These are phyloP conservation scores for Corythornis madagascariensis DNA, from an alignment of 2,113 vertebrate species.

Conservation along the genomic window DNA sequence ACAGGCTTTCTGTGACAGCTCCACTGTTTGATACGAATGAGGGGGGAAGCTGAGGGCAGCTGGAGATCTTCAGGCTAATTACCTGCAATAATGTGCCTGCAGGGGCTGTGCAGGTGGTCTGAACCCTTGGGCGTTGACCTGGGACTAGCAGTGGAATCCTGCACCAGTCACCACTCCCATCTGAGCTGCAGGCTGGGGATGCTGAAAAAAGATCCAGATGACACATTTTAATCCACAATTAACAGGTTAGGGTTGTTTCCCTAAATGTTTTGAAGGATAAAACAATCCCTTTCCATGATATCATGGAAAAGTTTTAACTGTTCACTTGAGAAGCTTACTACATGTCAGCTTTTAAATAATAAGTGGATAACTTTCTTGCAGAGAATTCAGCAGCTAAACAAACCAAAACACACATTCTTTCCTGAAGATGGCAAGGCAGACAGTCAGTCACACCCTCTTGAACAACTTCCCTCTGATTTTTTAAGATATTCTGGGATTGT, in stretches of 20 bases:
- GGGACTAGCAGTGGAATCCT: neutral
- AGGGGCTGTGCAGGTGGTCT: slow-evolving; percentile 70
- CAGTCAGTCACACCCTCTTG: slow-evolving; percentile 38
- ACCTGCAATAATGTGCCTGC: neutral
- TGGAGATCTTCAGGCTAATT: slow-evolving; percentile 25
- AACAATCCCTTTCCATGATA: neutral
- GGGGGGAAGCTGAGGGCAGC: neutral
- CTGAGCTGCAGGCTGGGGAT: neutral
- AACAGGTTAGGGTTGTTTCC: slow-evolving; percentile 13
- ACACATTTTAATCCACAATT: slow-evolving; percentile 40
- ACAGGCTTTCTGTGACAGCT: neutral
- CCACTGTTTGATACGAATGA: neutral
- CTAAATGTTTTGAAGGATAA: neutral
- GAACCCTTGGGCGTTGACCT: neutral
- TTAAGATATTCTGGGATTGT: slow-evolving; percentile 5
- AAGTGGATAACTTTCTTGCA: neutral
- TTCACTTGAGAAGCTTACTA: neutral
- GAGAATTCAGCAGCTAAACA: slow-evolving; percentile 14
- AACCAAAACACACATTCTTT: slow-evolving; percentile 13
- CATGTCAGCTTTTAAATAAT: slow-evolving; percentile 17
- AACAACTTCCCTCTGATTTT: slow-evolving; percentile 45
- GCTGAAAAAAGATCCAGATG: slow-evolving; percentile 20
- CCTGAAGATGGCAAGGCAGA: slow-evolving; percentile 33
- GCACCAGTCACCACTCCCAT: neutral
- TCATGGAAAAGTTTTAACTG: neutral